These are phyloP conservation scores for Enteromius fasciolatus DNA, from an alignment of 2,797 vertebrate genomes.

Conservation along the genomic window DNA sequence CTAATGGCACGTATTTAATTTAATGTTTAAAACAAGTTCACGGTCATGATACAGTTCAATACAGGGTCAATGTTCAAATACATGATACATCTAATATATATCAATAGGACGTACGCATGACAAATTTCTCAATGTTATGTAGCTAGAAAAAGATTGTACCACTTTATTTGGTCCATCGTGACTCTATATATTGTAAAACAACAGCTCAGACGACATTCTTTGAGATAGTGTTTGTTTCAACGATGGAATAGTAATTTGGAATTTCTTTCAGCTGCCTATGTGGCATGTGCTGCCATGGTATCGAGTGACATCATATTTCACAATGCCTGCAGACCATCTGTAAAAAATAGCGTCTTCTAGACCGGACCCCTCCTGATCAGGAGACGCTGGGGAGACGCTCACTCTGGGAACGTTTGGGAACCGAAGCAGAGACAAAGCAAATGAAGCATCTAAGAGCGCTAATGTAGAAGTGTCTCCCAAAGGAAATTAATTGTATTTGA, in stretches of 20 bases:
- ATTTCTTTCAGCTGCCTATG: slow-evolving; percentile 13
- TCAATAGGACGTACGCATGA: neutral
- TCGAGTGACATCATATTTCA: slow-evolving; percentile 15
- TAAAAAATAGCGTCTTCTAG: slow-evolving; percentile 14
- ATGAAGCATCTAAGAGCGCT: slow-evolving; percentile 4
- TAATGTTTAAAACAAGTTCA: neutral
- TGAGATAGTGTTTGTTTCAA: neutral
- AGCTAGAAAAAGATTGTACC: neutral
- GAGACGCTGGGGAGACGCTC: neutral
- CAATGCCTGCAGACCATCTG: slow-evolving; percentile 23
- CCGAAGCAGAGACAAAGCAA: slow-evolving; percentile 2
- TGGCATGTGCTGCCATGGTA: slow-evolving; percentile 19
- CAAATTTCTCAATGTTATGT: slow-evolving; percentile 1
- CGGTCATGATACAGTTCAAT: neutral
- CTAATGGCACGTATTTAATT: neutral
- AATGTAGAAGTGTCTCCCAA: slow-evolving; percentile 6
- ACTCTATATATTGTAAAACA: slow-evolving; percentile 3
- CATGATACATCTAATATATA: neutral
- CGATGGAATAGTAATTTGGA: neutral
- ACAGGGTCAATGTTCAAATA: neutral
- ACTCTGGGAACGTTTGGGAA: slow-evolving; percentile 25
- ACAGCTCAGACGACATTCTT: neutral
- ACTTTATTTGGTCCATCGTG: slow-evolving; percentile 8
- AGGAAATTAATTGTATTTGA: slow-evolving; percentile 18
- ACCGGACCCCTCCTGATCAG: slow-evolving; percentile 20